phyloP scores from a whole-genome alignment of 2,888 invertebrate genomes.

The Mechanitis mazaeus region DNA sequence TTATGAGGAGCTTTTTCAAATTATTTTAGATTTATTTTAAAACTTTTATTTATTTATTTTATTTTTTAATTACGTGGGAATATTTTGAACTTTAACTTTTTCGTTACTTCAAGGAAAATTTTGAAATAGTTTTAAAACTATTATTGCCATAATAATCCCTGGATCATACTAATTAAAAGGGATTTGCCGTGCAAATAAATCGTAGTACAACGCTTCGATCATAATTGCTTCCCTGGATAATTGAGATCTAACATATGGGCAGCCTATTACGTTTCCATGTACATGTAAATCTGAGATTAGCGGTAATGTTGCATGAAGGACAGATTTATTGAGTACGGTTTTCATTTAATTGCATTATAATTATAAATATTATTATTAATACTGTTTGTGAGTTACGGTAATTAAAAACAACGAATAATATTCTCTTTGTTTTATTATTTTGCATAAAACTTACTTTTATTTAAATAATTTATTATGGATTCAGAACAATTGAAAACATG shows the following conservation, averaged over 20 bases:
- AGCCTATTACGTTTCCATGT: conserved; percentile 15
- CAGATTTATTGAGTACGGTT: not conserved
- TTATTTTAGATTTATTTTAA: too few relatives aligned
- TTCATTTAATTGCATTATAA: not conserved
- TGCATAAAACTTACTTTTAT: too few relatives aligned
- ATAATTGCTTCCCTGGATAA: conserved; percentile 26
- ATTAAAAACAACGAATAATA: too few relatives aligned
- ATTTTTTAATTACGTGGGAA: too few relatives aligned
- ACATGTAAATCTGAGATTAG: conserved; percentile 5
- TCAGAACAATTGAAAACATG: too few relatives aligned
- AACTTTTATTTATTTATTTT: too few relatives aligned
- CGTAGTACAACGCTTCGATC: conserved; percentile 16
- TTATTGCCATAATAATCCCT: not conserved
- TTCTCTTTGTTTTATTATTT: too few relatives aligned
- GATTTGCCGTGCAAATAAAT: conserved; percentile 24
- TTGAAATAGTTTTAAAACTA: not conserved
- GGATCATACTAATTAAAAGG: conserved; percentile 15
- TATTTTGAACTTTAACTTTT: too few relatives aligned
- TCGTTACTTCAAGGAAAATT: not conserved
- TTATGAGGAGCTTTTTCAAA: too few relatives aligned
- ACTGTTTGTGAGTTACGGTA: not conserved
- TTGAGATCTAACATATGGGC: conserved; percentile 25
- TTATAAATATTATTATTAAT: not conserved
- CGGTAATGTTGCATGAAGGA: conserved; percentile 4
- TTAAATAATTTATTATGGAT: too few relatives aligned